A percentile compares a stretch with the other conserved stretches of the same genome.
These are phyloP conservation scores for Caerostris extrusa DNA, from an alignment of 1,140 invertebrate species.

Conservation along the genomic window DNA sequence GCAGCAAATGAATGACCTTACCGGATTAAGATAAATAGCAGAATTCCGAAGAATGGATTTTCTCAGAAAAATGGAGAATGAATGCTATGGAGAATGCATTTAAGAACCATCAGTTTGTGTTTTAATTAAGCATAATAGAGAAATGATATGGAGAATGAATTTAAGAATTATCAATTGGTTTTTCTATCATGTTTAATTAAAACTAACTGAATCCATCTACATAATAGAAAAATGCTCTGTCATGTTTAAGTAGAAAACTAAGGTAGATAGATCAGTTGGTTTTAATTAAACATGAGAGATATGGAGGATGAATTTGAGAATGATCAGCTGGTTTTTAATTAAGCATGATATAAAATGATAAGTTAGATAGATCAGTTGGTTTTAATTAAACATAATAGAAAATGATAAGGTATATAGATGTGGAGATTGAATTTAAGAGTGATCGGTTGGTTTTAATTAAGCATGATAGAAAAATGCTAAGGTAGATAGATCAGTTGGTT, in stretches of 20 bases:
- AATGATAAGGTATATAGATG: too few species aligned
- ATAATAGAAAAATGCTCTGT: too few species aligned
- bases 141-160: too few species aligned
- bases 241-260: too few species aligned
- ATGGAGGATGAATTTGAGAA: background rate
- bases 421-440: background rate
- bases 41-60: background rate
- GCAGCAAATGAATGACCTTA: conserved; percentile 8
- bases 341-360: too few species aligned
- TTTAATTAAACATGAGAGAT: background rate
- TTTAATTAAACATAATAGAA: background rate
- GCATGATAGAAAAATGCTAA: too few species aligned
- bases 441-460: too few species aligned
- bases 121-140: background rate
- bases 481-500: too few species aligned
- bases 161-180: background rate
- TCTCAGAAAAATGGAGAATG: background rate
- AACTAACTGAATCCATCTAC: background rate
- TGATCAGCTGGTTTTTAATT: background rate
- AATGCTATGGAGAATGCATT: background rate
- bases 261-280: too few species aligned
- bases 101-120: background rate
- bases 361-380: too few species aligned
- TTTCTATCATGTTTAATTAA: background rate
- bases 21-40: conserved; percentile 11